phyloP scores from a whole-genome alignment of 1,140 invertebrate species.

The Drosophila serrata region DNA sequence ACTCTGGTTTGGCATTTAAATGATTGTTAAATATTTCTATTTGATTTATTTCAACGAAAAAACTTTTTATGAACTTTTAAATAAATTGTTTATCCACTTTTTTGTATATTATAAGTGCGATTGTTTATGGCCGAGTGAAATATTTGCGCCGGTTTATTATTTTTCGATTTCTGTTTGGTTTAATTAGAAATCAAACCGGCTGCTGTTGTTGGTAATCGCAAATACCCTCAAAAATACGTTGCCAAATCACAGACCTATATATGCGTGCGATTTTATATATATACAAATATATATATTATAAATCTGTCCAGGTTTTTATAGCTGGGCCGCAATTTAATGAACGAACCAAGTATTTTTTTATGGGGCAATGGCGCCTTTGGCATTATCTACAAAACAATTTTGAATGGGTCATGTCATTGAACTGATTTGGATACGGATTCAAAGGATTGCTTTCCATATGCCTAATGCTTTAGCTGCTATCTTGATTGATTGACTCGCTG shows the following conservation, averaged over 20 bases:
- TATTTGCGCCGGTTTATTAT: conserved; percentile 50
- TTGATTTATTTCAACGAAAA: conserved; percentile 17
- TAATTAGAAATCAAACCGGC: conserved; percentile 73
- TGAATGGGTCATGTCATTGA: conserved; percentile 58
- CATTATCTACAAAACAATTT: conserved; percentile 61
- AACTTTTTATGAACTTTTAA: conserved; percentile 29
- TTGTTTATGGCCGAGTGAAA: conserved; percentile 41
- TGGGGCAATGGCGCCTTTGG: conserved; percentile 55
- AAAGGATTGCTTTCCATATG: conserved; percentile 40
- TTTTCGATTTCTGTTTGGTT: conserved; percentile 35
- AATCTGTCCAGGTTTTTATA: conserved; percentile 56
- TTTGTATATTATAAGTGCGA: conserved; percentile 35
- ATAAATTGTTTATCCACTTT: conserved; percentile 20
- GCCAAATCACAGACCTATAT: conserved; percentile 10
- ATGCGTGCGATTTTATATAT: conserved; percentile 19
- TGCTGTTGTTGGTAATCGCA: conserved; percentile 33
- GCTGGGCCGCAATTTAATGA: conserved; percentile 48
- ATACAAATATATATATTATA: conserved; percentile 42
- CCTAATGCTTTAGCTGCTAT: conserved; percentile 25
- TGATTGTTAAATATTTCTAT: neutral
- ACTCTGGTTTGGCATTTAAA: neutral
- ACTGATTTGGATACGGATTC: conserved; percentile 41
- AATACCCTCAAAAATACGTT: conserved; percentile 17
- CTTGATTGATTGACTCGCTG: conserved; percentile 35
- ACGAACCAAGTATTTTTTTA: conserved; percentile 72